These are phyloP conservation scores for Zootoca vivipara DNA, from an alignment of 2,113 vertebrate genomes.

Conservation along the genomic window DNA sequence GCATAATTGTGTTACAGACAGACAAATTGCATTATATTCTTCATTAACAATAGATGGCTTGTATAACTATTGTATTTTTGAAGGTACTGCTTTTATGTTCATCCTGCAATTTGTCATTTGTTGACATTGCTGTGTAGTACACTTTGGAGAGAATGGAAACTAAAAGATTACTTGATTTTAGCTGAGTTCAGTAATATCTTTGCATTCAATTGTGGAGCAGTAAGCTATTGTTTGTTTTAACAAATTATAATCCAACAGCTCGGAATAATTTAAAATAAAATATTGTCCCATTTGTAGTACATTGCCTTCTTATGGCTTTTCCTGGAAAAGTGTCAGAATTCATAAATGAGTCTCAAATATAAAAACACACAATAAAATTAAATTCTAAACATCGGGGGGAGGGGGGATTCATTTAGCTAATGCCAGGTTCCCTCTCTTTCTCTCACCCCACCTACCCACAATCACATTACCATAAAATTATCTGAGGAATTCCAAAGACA, in stretches of 20 bases:
- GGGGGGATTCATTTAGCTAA: slow-evolving; percentile 52
- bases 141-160: slow-evolving; percentile 71
- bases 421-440: slow-evolving; percentile 13
- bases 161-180: slow-evolving; percentile 80
- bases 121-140: slow-evolving; percentile 70
- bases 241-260: slow-evolving; percentile 73
- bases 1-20: slow-evolving; percentile 87
- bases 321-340: slow-evolving; percentile 60
- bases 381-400: slow-evolving; percentile 63
- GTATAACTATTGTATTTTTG: slow-evolving; percentile 83
- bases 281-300: slow-evolving; percentile 64
- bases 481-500: background rate
- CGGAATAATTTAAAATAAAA: slow-evolving; percentile 70
- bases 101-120: slow-evolving; percentile 81
- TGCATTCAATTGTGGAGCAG: slow-evolving; percentile 47
- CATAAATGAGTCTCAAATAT: slow-evolving; percentile 63
- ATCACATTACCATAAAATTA: background rate
- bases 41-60: slow-evolving; percentile 85
- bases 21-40: slow-evolving; percentile 85
- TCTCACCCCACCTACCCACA: background rate
- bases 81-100: slow-evolving; percentile 76
- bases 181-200: slow-evolving; percentile 73
- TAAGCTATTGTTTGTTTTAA: slow-evolving; percentile 80
- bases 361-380: slow-evolving; percentile 72
- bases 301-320: slow-evolving; percentile 64